phyloP scores from a whole-genome alignment of 2,113 vertebrate species.

The Romanogobio albipinnatus region DNA sequence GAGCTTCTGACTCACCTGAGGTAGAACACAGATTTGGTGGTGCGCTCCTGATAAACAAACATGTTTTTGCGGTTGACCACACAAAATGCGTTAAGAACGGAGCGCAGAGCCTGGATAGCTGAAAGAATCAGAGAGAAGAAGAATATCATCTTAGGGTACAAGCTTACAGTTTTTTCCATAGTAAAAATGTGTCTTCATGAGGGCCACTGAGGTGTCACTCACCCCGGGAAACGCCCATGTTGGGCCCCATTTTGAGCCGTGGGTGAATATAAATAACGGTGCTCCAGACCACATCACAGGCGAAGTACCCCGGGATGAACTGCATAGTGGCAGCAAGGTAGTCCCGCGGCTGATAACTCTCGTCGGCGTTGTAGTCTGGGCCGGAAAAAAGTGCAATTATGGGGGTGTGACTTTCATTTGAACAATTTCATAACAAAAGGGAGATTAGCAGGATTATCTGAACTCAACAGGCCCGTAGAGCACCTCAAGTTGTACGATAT shows the following conservation, averaged over 20 bases:
- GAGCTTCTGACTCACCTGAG: constrained; percentile 71
- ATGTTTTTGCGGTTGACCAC: constrained; percentile 98
- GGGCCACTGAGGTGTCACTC: constrained; percentile 41
- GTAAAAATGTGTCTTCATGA: background rate
- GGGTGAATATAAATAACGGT: constrained; percentile 96
- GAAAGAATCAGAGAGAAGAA: constrained; percentile 1
- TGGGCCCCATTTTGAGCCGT: constrained; percentile 95
- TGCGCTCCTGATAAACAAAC: constrained; percentile 98
- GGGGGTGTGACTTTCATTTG: background rate
- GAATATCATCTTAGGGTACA: background rate
- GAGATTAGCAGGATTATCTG: constrained; percentile 32
- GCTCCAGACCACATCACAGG: constrained; percentile 95
- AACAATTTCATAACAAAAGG: constrained; percentile 23
- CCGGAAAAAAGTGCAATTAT: background rate
- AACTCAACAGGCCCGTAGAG: constrained; percentile 7
- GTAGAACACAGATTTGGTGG: constrained; percentile 96
- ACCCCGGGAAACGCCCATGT: constrained; percentile 95
- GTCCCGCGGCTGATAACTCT: constrained; percentile 91
- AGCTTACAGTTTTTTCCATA: background rate
- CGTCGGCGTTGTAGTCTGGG: constrained; percentile 89
- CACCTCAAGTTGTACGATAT: constrained; percentile 33
- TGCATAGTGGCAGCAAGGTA: constrained; percentile 98
- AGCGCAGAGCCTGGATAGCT: constrained; percentile 96
- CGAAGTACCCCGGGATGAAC: constrained; percentile 95
- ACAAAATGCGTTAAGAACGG: constrained; percentile 94